Base-by-base conservation (phyloP, 2,888 invertebrate genomes). In the Eupithecia abbreviata region DNA sequence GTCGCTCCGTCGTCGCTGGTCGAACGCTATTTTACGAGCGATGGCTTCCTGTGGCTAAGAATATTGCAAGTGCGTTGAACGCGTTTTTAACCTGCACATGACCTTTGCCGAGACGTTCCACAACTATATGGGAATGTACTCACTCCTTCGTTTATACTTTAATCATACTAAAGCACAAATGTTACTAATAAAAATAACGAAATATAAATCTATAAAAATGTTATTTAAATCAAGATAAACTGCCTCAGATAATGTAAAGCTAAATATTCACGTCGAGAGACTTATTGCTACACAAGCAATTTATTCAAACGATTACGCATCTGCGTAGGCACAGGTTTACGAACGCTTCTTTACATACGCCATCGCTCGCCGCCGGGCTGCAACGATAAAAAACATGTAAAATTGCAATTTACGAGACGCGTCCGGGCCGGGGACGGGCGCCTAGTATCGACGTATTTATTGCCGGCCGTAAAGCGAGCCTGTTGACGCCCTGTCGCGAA, bases 11-110 rank as follows among this genome's bases (percentile, higher is more conserved):
- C 51, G 55, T 55, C 77, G 79, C 74, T 73, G 79, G 71, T 84
- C 87, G 84, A 85, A 86, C 83, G 83, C 83, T 84, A 84, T 84
- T 89, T 58, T 88, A 89, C 87, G 88, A 89, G 65, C 85, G 83
- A 85, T 88, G 84, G 87, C 87, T 88, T 89, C 89, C 89, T 89
- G 89, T 84, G 84, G 84, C 83, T 81, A 81, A 81, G 82, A 85
- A 85, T 84, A 86, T 84, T 82, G 80, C 84, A 81, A 79, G 83
- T 77, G 80, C 83, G 79, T 81, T 82, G 81, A 82, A 81, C 82
- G 82, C 74, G 74, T 72, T 79, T 75, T 72, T 75, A 77, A 72
- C 79, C 77, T 77, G 74, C 15, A 73, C 62, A 12, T 73, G 79
- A 77, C 77, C 77, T 77, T 75, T 75, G 7, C 42, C 7, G 66